These are phyloP conservation scores for Tenebrio molitor DNA, from an alignment of 1,140 invertebrate genomes.

Conservation along the genomic window DNA sequence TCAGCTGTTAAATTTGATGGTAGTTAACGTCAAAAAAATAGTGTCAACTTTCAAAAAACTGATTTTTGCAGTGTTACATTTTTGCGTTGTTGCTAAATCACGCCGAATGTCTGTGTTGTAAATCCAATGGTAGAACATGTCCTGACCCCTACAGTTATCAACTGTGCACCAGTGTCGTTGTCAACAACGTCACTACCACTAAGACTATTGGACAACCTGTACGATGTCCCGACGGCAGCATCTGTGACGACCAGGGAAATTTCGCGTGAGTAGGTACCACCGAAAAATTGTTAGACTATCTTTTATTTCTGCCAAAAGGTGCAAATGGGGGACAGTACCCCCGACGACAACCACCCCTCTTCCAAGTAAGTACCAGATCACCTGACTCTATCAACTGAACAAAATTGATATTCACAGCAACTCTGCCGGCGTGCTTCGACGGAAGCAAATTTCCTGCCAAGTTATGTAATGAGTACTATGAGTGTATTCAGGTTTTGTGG, in stretches of 20 bases:
- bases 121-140: no score
- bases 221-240: background rate
- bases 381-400: no score
- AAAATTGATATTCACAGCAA: no score
- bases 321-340: slow-evolving; percentile 5
- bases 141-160: background rate
- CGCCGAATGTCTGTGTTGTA: no score
- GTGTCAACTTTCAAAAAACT: no score
- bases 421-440: background rate
- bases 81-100: no score
- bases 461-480: background rate
- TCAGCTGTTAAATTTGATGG: no score
- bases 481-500: background rate
- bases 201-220: no score
- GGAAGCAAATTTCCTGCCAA: background rate
- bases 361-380: slow-evolving; percentile 12
- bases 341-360: background rate
- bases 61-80: no score
- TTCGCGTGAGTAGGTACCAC: background rate
- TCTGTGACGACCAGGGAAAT: background rate
- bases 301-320: background rate
- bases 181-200: background rate
- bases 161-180: background rate
- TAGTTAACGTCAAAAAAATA: no score
- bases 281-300: background rate